A percentile compares a stretch with the other conserved stretches of the same genome.
Evolutionary conservation across 92 coral and sea anemone genomes (phyloP).

Genomic region (Pocillopora grandis): DNA sequence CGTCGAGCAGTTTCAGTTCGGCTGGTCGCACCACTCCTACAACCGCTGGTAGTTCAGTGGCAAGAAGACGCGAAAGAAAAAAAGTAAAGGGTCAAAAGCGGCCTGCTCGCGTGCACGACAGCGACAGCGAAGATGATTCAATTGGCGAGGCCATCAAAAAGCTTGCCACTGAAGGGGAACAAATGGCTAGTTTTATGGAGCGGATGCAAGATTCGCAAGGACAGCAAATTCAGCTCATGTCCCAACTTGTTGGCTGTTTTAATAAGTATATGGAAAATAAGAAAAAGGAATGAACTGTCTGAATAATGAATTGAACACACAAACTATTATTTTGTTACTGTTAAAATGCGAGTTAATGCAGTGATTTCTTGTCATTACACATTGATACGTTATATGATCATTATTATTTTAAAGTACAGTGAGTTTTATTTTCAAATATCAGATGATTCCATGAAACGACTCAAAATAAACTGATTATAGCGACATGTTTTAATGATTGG

Average conservation of each 20-base stretch:
- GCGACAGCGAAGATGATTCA: constrained; percentile 24
- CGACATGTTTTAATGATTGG: constrained; percentile 14
- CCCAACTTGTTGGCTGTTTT: too few species aligned
- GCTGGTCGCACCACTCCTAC: constrained; percentile 27
- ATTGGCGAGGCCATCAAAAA: constrained; percentile 35
- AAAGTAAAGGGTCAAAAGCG: constrained; percentile 34
- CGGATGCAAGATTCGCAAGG: constrained; percentile 35
- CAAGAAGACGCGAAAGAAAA: constrained; percentile 25
- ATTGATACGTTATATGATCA: constrained; percentile 21
- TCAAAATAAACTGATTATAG: constrained; percentile 22
- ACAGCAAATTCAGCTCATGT: constrained; percentile 1
- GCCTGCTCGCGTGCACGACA: constrained; percentile 20
- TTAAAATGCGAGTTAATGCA: constrained; percentile 17
- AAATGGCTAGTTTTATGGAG: constrained; percentile 34
- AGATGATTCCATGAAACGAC: constrained; percentile 21
- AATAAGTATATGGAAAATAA: constrained; percentile 22
- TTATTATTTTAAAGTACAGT: constrained; percentile 9
- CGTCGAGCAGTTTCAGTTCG: constrained; percentile 32
- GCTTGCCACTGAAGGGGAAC: constrained; percentile 30
- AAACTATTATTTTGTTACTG: constrained; percentile 21
- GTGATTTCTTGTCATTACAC: constrained; percentile 24
- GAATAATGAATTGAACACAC: constrained; percentile 32
- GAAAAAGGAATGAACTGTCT: constrained; percentile 21
- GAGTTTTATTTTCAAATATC: constrained; percentile 14
- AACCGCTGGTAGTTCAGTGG: constrained; percentile 20